Evolutionary conservation across 1,140 invertebrate species (phyloP).

Genomic region (Drosophila azteca): DNA sequence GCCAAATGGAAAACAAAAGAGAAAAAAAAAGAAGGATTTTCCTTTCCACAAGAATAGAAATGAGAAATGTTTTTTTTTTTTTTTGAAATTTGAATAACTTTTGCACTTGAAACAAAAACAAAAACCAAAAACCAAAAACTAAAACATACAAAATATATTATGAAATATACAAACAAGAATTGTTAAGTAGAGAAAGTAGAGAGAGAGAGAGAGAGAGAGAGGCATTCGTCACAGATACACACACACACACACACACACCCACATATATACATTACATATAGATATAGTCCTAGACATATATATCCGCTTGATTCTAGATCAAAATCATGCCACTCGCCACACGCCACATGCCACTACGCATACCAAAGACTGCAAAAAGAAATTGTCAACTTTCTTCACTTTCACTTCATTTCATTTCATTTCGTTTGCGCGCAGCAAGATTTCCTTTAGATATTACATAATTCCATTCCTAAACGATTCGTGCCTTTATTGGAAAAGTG

Average conservation of each 20-base stretch:
- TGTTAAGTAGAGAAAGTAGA: no score
- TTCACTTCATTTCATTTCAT: constrained; percentile 13
- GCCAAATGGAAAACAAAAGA: constrained; percentile 11
- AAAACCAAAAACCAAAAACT: constrained; percentile 3
- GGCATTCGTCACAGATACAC: constrained; percentile 33
- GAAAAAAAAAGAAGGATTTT: neutral
- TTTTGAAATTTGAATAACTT: constrained; percentile 54
- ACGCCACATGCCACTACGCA: constrained; percentile 11
- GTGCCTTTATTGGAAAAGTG: constrained; percentile 59
- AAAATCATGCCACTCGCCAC: constrained; percentile 37
- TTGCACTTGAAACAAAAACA: constrained; percentile 43
- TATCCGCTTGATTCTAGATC: constrained; percentile 42
- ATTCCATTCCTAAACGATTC: constrained; percentile 47
- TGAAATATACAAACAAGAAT: neutral
- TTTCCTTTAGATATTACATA: constrained; percentile 42
- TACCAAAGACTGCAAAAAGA: constrained; percentile 59
- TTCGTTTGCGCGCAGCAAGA: constrained; percentile 23
- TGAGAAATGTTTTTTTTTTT: constrained; percentile 40
- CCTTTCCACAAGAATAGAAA: constrained; percentile 1
- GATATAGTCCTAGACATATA: no score
- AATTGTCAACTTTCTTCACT: constrained; percentile 8
- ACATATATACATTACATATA: constrained; percentile 29
- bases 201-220: constrained; percentile 37
- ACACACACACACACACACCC: constrained; percentile 21
- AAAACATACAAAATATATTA: constrained; percentile 37